Percentiles rank a stretch among this genome's conserved stretches.
These are phyloP conservation scores for Drosophila mercatorum DNA, from an alignment of 2,888 invertebrate genomes.

Conservation along the genomic window DNA sequence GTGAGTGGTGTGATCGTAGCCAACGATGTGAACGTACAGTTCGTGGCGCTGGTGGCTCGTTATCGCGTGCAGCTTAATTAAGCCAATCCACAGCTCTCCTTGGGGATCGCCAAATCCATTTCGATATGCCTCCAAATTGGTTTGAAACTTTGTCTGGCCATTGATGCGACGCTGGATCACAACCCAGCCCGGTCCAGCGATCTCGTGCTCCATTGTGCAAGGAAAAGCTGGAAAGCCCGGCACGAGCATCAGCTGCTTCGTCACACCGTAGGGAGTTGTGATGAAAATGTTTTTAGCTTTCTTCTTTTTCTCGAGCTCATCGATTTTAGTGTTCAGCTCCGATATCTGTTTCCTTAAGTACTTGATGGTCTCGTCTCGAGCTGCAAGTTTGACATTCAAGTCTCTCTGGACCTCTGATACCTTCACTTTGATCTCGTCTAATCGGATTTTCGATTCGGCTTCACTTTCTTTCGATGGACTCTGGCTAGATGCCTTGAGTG, in stretches of 20 bases:
- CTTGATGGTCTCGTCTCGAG: constrained; percentile 1
- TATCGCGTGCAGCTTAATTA: not conserved
- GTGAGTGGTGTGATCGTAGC: not conserved
- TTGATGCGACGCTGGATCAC: not conserved
- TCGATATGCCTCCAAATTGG: not conserved
- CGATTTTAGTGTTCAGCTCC: constrained; percentile 5
- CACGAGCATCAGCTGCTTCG: not conserved
- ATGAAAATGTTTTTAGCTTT: not conserved
- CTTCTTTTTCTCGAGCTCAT: not conserved
- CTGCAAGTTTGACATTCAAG: constrained; percentile 5
- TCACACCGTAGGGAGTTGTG: not conserved
- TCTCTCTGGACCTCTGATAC: constrained; percentile 10
- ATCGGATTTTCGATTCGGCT: not conserved
- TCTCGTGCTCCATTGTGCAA: not conserved
- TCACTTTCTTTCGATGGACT: not conserved
- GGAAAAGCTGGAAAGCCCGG: not conserved
- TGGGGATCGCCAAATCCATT: not conserved
- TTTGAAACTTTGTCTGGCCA: not conserved
- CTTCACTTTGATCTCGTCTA: constrained; percentile 10
- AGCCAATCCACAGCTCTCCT: not conserved
- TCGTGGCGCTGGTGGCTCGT: not conserved
- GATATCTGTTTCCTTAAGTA: constrained; percentile 9
- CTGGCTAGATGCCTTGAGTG: constrained; percentile 8
- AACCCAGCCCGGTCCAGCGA: not conserved
- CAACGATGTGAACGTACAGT: not conserved